These are phyloP conservation scores for Aulostomus chinensis DNA, from an alignment of 2,797 vertebrate species.

Conservation along the genomic window DNA sequence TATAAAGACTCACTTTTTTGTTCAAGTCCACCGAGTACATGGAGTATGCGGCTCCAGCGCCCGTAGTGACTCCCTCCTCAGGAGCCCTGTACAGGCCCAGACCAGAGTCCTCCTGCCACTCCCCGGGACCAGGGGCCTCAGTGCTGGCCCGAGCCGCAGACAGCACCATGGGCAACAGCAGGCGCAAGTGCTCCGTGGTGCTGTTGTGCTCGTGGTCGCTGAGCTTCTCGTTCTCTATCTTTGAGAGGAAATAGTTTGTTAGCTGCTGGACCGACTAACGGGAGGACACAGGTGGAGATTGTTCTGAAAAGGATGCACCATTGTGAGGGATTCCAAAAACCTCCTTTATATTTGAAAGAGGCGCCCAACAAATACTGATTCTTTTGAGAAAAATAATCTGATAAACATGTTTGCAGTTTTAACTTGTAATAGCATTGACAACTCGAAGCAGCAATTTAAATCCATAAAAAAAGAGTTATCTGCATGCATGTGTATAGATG, in stretches of 20 bases:
- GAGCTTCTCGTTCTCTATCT: slow-evolving; percentile 89
- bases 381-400: not conserved
- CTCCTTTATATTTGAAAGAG: too few species aligned
- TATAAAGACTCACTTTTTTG: slow-evolving; percentile 54
- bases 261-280: too few species aligned
- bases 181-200: slow-evolving; percentile 87
- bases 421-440: too few species aligned
- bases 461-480: too few species aligned
- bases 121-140: slow-evolving; percentile 48
- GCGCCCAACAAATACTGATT: not conserved
- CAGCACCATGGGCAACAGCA: slow-evolving; percentile 81
- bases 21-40: slow-evolving; percentile 48
- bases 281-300: too few species aligned
- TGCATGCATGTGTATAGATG: too few species aligned
- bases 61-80: slow-evolving; percentile 62
- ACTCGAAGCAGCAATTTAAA: too few species aligned
- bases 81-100: slow-evolving; percentile 72
- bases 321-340: too few species aligned
- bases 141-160: slow-evolving; percentile 57
- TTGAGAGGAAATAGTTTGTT: not conserved
- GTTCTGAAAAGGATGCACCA: too few species aligned
- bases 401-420: too few species aligned
- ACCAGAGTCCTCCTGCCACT: slow-evolving; percentile 77
- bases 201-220: slow-evolving; percentile 86
- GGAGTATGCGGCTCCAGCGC: slow-evolving; percentile 27